Evolutionary conservation across 2,888 invertebrate genomes (phyloP).

Genomic region (Smittia sp.): DNA sequence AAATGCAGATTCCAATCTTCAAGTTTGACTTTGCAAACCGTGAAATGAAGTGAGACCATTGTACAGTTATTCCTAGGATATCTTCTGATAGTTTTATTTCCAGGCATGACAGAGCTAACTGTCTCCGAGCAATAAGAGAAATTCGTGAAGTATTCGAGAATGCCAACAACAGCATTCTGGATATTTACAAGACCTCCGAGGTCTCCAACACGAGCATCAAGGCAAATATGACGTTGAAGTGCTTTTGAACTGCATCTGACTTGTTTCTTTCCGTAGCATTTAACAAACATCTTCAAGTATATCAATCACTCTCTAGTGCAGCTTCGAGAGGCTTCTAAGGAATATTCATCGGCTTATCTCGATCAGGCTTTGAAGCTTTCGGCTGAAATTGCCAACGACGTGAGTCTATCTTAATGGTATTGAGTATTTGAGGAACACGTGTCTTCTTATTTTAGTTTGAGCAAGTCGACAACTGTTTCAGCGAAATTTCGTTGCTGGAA

Average conservation of each 20-base stretch:
- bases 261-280: constrained; percentile 4
- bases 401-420: background rate
- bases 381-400: background rate
- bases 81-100: background rate
- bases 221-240: background rate
- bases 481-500: constrained; percentile 16
- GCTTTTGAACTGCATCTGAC: background rate
- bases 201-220: constrained; percentile 6
- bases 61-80: background rate
- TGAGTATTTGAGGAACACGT: too few species aligned
- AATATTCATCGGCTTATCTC: background rate
- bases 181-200: background rate
- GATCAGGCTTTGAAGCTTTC: background rate
- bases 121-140: background rate
- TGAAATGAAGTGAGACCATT: constrained; percentile 11
- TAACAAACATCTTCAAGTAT: constrained; percentile 10
- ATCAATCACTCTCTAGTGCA: background rate
- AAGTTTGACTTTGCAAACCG: constrained; percentile 29
- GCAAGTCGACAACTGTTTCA: background rate
- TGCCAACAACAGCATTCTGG: constrained; percentile 9
- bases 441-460: background rate
- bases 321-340: background rate
- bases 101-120: background rate
- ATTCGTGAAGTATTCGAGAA: constrained; percentile 4
- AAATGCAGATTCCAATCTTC: constrained; percentile 33